These are phyloP conservation scores for Centropus bengalensis DNA, from an alignment of 2,113 vertebrate genomes.

Conservation along the genomic window DNA sequence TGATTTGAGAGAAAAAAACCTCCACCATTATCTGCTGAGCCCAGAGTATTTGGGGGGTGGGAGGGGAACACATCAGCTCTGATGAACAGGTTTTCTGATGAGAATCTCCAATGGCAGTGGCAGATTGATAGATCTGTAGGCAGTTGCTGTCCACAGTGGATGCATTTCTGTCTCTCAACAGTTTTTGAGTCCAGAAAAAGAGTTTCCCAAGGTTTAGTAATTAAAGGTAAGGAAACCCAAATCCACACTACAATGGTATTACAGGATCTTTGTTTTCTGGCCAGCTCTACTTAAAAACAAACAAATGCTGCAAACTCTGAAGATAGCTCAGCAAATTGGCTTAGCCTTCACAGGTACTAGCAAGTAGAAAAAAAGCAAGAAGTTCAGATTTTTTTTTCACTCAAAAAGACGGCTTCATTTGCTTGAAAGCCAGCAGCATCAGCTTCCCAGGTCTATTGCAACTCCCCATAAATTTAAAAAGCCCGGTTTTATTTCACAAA, in stretches of 20 bases:
- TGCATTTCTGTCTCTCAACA: slow-evolving; percentile 17
- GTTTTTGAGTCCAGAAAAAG: not conserved
- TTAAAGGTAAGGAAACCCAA: slow-evolving; percentile 37
- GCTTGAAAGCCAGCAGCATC: slow-evolving; percentile 30
- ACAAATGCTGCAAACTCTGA: slow-evolving; percentile 34
- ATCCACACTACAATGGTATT: slow-evolving; percentile 7
- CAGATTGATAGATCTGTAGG: not conserved
- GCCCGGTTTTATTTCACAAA: not conserved
- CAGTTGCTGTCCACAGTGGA: not conserved
- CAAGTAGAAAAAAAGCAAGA: not conserved
- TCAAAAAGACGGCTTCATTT: not conserved
- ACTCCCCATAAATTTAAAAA: not conserved
- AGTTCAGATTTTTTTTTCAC: not conserved
- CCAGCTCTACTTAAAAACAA: slow-evolving; percentile 56
- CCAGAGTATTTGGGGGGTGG: not conserved
- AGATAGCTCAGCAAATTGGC: slow-evolving; percentile 23
- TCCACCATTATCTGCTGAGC: not conserved
- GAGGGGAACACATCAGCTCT: not conserved
- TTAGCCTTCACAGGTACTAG: not conserved
- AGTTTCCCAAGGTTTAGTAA: not conserved
- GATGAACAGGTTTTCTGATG: not conserved
- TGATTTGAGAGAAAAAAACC: not conserved
- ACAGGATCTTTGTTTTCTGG: slow-evolving; percentile 23
- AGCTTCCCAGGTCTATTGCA: slow-evolving; percentile 37
- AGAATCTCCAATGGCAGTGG: not conserved